These are phyloP conservation scores for Muscicapa adusta DNA, from an alignment of 2,113 vertebrate genomes.

Conservation along the genomic window DNA sequence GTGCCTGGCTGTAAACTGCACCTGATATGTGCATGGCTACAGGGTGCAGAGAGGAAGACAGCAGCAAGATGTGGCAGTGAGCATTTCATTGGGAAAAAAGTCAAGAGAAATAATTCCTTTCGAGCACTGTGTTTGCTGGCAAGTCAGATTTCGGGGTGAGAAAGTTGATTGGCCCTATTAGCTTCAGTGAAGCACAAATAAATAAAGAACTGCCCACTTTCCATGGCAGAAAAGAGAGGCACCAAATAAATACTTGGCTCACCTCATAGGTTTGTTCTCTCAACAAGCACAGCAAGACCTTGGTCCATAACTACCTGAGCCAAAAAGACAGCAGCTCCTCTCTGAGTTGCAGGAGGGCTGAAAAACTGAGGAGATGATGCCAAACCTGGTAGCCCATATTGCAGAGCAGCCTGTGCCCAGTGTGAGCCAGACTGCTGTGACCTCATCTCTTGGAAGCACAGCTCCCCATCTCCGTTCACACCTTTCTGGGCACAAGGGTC, in stretches of 20 bases:
- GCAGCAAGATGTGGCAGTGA: neutral
- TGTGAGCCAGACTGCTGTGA: neutral
- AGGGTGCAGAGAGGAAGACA: neutral
- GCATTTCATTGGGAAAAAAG: neutral
- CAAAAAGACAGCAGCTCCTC: neutral
- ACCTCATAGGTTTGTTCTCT: neutral
- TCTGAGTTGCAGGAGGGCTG: neutral
- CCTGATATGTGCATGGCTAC: rapidly evolving
- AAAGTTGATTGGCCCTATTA: neutral
- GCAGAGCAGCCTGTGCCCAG: rapidly evolving
- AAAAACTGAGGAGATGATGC: neutral
- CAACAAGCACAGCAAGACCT: neutral
- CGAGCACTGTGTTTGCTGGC: neutral
- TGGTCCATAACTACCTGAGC: neutral
- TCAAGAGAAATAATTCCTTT: neutral
- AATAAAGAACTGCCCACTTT: neutral
- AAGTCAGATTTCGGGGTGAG: neutral
- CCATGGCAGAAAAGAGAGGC: neutral
- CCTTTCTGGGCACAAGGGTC: rapidly evolving
- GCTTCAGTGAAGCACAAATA: neutral
- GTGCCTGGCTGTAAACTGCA: neutral
- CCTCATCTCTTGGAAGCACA: neutral
- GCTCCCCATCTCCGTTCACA: neutral
- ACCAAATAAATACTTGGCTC: neutral
- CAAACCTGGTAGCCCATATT: rapidly evolving